Conservation (phyloP, 1,140 invertebrate species). For the Drosophila fuyamai region DNA sequence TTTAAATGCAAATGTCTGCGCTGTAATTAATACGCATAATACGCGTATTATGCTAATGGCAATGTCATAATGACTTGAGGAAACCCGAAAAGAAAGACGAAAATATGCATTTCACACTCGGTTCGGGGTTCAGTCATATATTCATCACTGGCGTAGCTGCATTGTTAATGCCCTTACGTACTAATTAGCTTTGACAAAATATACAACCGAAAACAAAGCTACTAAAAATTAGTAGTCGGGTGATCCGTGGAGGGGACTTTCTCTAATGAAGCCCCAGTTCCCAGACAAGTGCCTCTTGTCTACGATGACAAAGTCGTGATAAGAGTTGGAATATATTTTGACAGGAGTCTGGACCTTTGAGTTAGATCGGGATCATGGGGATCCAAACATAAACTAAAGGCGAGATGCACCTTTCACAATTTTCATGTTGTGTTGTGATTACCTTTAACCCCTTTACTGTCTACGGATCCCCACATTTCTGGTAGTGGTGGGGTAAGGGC, state of each 20-base stretch:
- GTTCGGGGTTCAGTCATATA: constrained; percentile 53
- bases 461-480: constrained; percentile 21
- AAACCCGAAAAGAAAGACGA: constrained; percentile 31
- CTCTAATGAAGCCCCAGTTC: constrained; percentile 68
- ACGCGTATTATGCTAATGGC: constrained; percentile 79
- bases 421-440: constrained; percentile 67
- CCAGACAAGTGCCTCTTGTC: constrained; percentile 64
- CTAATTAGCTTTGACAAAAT: constrained; percentile 83
- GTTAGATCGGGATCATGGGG: constrained; percentile 57
- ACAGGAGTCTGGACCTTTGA: constrained; percentile 51
- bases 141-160: constrained; percentile 66
- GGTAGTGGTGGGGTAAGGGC: constrained; percentile 18
- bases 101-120: constrained; percentile 77
- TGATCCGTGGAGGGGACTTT: constrained; percentile 53
- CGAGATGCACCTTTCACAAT: constrained; percentile 75
- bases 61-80: constrained; percentile 70
- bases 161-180: constrained; percentile 77
- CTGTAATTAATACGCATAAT: constrained; percentile 84
- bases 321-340: constrained; percentile 69
- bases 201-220: constrained; percentile 56
- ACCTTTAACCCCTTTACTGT: constrained; percentile 69
- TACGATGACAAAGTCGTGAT: constrained; percentile 69
- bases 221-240: constrained; percentile 73
- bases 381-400: constrained; percentile 55
- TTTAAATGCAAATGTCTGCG: constrained; percentile 83